phyloP scores from a whole-genome alignment of 2,888 invertebrate genomes.

The Platycheirus rosarum region DNA sequence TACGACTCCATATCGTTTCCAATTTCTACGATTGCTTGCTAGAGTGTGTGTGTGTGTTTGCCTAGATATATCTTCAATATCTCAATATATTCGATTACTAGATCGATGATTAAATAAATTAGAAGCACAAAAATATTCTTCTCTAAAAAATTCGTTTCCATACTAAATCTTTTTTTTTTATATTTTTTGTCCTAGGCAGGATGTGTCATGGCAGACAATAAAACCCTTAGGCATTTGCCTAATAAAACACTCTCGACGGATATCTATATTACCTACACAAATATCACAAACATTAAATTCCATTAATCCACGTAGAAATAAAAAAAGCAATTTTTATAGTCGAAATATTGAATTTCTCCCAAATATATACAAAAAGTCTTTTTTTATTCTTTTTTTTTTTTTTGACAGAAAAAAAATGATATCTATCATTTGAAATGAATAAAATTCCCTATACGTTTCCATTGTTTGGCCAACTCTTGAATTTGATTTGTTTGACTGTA shows the following conservation, averaged over 20 bases:
- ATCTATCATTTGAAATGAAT: slow-evolving; percentile 38
- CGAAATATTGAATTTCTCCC: slow-evolving; percentile 61
- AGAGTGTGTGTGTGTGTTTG: slow-evolving; percentile 14
- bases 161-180: slow-evolving; percentile 17
- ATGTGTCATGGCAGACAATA: not conserved
- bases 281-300: slow-evolving; percentile 23
- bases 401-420: slow-evolving; percentile 9
- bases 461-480: slow-evolving; percentile 26
- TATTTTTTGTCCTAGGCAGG: slow-evolving; percentile 1
- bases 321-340: slow-evolving; percentile 51
- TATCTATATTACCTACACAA: slow-evolving; percentile 11
- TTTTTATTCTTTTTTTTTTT: no score
- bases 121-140: slow-evolving; percentile 49
- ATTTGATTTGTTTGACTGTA: slow-evolving; percentile 41
- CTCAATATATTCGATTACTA: slow-evolving; percentile 62
- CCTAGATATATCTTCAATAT: slow-evolving; percentile 52
- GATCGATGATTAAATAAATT: slow-evolving; percentile 72
- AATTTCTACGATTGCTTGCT: slow-evolving; percentile 14
- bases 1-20: slow-evolving; percentile 61
- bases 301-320: slow-evolving; percentile 37
- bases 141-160: no score
- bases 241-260: slow-evolving; percentile 12
- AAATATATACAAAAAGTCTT: slow-evolving; percentile 26
- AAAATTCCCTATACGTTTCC: slow-evolving; percentile 33
- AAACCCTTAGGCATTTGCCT: not conserved